Conservation (phyloP, 2,888 invertebrate genomes). For the Lepidocyrtoides sp. region DNA sequence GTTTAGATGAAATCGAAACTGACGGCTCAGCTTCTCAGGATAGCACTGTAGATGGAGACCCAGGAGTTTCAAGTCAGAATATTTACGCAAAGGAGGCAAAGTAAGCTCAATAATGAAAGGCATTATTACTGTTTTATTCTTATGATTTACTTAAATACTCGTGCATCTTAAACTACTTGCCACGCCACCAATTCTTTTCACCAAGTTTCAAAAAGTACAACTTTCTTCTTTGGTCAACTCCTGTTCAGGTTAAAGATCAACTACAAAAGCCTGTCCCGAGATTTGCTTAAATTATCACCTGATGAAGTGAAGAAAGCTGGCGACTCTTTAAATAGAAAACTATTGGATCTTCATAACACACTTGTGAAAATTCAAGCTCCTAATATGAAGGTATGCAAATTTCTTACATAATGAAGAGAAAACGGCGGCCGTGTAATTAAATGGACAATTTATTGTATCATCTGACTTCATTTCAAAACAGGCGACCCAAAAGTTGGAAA, state of each 20-base stretch:
- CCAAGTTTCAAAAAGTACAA: too few species aligned
- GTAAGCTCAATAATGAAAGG: conserved; percentile 49
- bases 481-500: conserved; percentile 95
- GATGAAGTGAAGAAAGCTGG: conserved; percentile 74
- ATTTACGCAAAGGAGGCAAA: conserved; percentile 82
- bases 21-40: conserved; percentile 71
- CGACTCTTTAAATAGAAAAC: conserved; percentile 77
- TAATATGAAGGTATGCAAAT: conserved; percentile 92
- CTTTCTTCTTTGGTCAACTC: not conserved
- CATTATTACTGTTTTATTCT: too few species aligned
- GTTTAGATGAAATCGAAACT: conserved; percentile 65
- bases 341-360: conserved; percentile 93
- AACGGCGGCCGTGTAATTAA: too few species aligned
- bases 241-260: conserved; percentile 80
- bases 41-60: conserved; percentile 77
- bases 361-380: conserved; percentile 99
- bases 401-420: not conserved
- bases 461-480: conserved; percentile 23
- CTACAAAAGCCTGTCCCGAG: conserved; percentile 79
- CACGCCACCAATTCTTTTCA: too few species aligned
- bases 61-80: conserved; percentile 78
- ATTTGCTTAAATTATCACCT: conserved; percentile 75
- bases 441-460: too few species aligned
- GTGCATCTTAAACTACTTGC: too few species aligned
- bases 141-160: too few species aligned